Percentiles rank a stretch among this genome's conserved stretches.
Evolutionary conservation across 2,797 vertebrate genomes (phyloP).

Genomic region (Etheostoma perlongum): DNA sequence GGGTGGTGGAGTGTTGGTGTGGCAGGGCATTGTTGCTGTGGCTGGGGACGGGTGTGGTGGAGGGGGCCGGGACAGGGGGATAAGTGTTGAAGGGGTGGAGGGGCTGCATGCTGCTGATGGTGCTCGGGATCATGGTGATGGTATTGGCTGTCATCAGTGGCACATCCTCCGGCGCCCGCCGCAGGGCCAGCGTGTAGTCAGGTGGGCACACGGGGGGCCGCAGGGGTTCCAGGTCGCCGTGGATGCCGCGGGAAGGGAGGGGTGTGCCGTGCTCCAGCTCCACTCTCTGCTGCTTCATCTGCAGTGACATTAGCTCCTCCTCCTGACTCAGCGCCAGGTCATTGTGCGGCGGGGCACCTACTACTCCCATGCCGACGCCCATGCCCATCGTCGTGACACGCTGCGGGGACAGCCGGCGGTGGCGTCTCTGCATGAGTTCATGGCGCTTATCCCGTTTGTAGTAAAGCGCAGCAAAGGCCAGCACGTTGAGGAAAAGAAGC

Average conservation of each 20-base stretch:
- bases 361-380: constrained; percentile 79
- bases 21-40: constrained; percentile 94
- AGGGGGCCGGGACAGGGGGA: constrained; percentile 85
- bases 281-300: constrained; percentile 90
- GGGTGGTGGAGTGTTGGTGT: constrained; percentile 95
- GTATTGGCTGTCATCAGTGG: constrained; percentile 91
- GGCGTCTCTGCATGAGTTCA: constrained; percentile 89
- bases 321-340: constrained; percentile 91
- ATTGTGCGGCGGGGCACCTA: constrained; percentile 85
- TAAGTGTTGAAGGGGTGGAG: constrained; percentile 94
- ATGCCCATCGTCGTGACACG: constrained; percentile 83
- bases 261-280: constrained; percentile 87
- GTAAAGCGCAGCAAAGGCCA: constrained; percentile 94
- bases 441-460: constrained; percentile 94
- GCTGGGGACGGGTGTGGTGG: constrained; percentile 82
- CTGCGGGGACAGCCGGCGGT: constrained; percentile 85
- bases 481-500: constrained; percentile 93
- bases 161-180: constrained; percentile 93
- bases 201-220: constrained; percentile 91
- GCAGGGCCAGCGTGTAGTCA: constrained; percentile 93
- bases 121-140: constrained; percentile 93
- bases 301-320: constrained; percentile 94
- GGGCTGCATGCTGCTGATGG: constrained; percentile 89
- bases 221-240: constrained; percentile 87
- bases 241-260: constrained; percentile 83